Evolutionary conservation across 2,888 invertebrate genomes (phyloP), one percentile per base, ranked within the genome.

Genomic region (Harpalus rufipes): DNA sequence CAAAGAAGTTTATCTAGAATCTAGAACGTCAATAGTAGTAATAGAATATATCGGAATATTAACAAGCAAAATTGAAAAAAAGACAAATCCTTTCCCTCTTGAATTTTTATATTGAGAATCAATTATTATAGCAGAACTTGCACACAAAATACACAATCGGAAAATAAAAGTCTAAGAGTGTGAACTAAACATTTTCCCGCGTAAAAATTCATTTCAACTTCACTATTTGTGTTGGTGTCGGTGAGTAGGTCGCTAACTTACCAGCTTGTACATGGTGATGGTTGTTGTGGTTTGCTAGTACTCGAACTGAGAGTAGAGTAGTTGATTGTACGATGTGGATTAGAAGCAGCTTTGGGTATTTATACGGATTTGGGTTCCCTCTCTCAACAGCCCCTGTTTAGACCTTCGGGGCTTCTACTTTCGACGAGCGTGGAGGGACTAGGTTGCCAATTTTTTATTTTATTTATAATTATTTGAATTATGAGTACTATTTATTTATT

Each of bases 211-310:
- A 32, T 32, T 5, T 5, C 32, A 32, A 32, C 32, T 68, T 6
- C 16, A 68, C 39, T 8, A 8, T 41, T 41, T 44, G 72, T 8
- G 16, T 41, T 44, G 72, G 41, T 25, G 41, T 8, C 16, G 72
- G 41, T 51, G 41, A 44, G 80, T 85, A 16, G 10, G 41, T 8
- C 16, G 72, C 18, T 74, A 44, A 44, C 85, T 85, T 85, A 85
- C 85, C 85, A 85, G 65, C 80, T 85, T 85, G 85, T 68, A 85
- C 85, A 85, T 85, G 80, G 58, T 85, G 85, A 85, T 39, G 56
- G 85, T 84, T 32, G 32, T 82, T 44, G 81, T 61, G 74, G 74
- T 39, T 83, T 65, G 81, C 39, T 63, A 25, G 68, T 82, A 85
- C 85, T 85, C 80, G 85, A 59, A 80, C 85, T 84, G 85, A 56